These are phyloP conservation scores for Podabrus alpinus DNA, from an alignment of 2,888 invertebrate species.

Conservation along the genomic window DNA sequence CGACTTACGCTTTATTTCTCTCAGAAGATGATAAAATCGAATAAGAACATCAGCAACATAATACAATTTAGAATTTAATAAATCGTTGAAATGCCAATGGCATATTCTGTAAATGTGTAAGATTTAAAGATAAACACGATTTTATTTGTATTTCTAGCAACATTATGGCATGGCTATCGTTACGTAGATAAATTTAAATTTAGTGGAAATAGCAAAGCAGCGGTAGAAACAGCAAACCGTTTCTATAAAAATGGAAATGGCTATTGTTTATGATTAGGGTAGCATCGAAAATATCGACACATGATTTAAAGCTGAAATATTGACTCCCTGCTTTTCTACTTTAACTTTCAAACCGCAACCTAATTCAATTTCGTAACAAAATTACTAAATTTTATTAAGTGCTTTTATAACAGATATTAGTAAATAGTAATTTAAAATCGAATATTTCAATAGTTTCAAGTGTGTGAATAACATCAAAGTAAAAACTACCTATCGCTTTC, in stretches of 20 bases:
- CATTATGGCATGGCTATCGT: background rate
- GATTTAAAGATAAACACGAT: background rate
- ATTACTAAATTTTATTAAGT: too few relatives aligned
- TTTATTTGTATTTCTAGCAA: background rate
- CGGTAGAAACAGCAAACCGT: background rate
- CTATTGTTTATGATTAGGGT: background rate
- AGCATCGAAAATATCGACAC: background rate
- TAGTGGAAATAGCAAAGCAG: background rate
- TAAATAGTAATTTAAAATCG: slow-evolving; percentile 5
- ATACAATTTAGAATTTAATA: background rate
- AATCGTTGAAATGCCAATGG: background rate
- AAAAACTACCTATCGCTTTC: slow-evolving; percentile 10
- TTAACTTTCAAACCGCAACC: background rate
- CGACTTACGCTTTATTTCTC: background rate
- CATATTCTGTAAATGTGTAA: background rate
- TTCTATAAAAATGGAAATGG: background rate
- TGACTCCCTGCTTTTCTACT: background rate
- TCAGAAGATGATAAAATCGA: background rate
- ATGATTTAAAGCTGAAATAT: background rate
- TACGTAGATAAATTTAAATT: background rate
- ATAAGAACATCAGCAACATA: too few relatives aligned
- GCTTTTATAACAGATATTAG: too few relatives aligned
- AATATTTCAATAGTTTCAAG: background rate
- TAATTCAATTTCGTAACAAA: background rate
- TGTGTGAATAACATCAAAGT: slow-evolving; percentile 7